Base-by-base conservation (phyloP, 2,113 vertebrate species). In the Neodon shergylaensis region DNA sequence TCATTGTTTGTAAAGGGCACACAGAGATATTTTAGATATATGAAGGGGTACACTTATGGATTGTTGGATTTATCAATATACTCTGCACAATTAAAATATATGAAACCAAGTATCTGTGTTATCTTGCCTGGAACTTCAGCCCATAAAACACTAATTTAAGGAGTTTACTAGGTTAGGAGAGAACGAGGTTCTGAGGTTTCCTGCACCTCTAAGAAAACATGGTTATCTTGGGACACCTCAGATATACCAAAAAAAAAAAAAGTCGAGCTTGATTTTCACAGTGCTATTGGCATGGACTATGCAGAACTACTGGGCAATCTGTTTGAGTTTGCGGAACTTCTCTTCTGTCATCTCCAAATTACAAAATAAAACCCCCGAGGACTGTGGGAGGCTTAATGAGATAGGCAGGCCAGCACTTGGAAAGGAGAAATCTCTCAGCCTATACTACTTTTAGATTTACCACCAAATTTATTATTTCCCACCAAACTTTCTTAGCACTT, bases 1-100 rank as follows among this genome's bases (percentile, higher is more conserved):
- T 0, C 44, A 86, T 58, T 90, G 52, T 95, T 93, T 92, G 24
- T 72, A 96, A 97, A 94, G 33, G 28, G 24, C 90, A 93, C 24
- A 24, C 36, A 78, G 13, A 70, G 21, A 36, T n/a, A 88, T 84
- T 96, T 96, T 91, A 42, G 61, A 77, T 84, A 92, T 49, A 78
- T 83, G 61, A 83, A 88, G 16, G 52, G 70, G 77, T 96, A 78
- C 74, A 84, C 10, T 95, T 95, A 63, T 72, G 33, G 49, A 52
- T 14, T 14, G 58, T 52, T 93, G 72, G 24, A 28, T 79, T 5
- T 52, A 90, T 26, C 21, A 42, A 92, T 65, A 65, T 16, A 68
- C 92, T 95, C 84, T 76, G 90, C 36, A 90, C 87, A 85, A 81
- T 94, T 44, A 42, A 63, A 14, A 44, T 21, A 89, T 88, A 72